These are phyloP conservation scores for Martes flavigula DNA, from an alignment of 2,797 vertebrate species.

Conservation along the genomic window DNA sequence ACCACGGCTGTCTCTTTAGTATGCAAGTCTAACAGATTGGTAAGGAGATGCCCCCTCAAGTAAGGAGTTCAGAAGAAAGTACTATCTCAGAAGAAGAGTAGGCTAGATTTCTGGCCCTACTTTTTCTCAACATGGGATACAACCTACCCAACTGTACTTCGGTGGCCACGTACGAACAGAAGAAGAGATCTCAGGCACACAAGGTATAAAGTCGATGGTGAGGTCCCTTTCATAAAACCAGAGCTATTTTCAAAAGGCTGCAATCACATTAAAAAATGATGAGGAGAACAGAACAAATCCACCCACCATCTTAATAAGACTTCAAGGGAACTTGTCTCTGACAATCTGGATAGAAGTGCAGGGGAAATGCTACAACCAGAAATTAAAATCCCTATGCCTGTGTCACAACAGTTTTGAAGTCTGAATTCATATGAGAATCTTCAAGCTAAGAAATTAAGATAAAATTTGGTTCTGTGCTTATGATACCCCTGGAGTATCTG, in stretches of 20 bases:
- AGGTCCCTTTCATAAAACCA: neutral
- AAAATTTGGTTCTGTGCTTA: neutral
- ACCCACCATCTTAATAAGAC: neutral
- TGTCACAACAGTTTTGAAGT: neutral
- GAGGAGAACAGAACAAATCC: neutral
- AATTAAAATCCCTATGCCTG: conserved; percentile 9
- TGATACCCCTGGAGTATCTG: neutral
- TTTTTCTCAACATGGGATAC: neutral
- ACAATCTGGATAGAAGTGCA: neutral
- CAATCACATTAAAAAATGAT: neutral
- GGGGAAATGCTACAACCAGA: neutral
- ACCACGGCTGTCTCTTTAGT: neutral
- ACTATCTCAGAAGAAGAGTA: neutral
- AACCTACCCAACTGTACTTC: neutral
- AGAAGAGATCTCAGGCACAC: neutral
- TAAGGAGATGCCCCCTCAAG: neutral
- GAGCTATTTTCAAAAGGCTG: neutral
- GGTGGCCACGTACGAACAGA: neutral
- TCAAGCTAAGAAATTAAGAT: neutral
- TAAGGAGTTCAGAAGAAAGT: neutral
- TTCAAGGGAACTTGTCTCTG: neutral
- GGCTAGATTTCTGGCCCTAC: neutral
- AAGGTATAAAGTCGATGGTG: neutral
- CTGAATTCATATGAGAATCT: neutral
- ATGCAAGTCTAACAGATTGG: neutral